Evolutionary conservation across 2,888 invertebrate species (phyloP), one percentile per base, ranked within the genome.

Genomic region (Perithous albicinctus): DNA sequence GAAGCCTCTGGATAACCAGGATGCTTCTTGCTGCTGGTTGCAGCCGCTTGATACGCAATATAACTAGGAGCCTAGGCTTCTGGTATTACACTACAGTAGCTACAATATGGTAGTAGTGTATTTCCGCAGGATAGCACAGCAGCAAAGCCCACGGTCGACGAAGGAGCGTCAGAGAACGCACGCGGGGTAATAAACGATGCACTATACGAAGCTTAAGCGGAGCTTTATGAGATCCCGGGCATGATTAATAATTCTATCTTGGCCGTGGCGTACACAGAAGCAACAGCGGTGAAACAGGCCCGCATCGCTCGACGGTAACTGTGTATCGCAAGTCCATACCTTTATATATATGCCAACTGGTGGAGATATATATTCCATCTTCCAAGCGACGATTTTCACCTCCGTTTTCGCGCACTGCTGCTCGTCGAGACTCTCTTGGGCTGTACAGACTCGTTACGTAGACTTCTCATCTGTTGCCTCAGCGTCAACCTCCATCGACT

Each of bases 181-280:
- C 63, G 59, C 74, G n/a, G 82, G 85, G 88, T 90, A 89, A 90
- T 90, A 88, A 91, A 89, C 89, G 89, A 89, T 90, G 88, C 87
- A 88, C 89, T 87, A 87, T 87, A 85, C 88, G 78, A 77, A 88
- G 90, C 90, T 90, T 88, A 88, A 88, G 86, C 88, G 86, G 88
- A 90, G 89, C 91, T 91, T 91, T 91, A 91, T 91, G 91, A 91
- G 90, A 92, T 92, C 90, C 89, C 85, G 70, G 88, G 87, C 85
- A 88, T 91, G 91, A 92, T 92, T 92, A 92, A 92, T 92, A 92
- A 92, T 90, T 90, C 87, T 86, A 86, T 85, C 85, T 84, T 84
- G 74, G 46, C 72, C 69, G 18, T 56, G 66, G 41, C 59, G 67
- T 51, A 78, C 81, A 70, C 78, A 51, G 64, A 38, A 38, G 61